Base-by-base conservation (phyloP, 2,888 invertebrate species). In the Epinotia ramella region DNA sequence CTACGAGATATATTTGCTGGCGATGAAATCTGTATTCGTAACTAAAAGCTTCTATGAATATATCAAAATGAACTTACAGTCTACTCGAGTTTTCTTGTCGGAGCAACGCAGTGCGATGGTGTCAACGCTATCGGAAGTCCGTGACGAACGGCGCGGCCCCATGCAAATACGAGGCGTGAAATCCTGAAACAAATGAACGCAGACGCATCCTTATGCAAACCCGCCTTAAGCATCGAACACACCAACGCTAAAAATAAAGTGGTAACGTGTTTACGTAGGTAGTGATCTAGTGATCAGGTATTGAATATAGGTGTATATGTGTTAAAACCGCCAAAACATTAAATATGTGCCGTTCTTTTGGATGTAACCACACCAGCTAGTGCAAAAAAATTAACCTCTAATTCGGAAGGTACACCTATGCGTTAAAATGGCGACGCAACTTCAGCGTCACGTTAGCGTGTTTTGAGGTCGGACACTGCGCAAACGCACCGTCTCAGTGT, bases 171-270 rank as follows among this genome's bases (percentile, higher is more conserved):
- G 16, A 46, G n/a, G 20, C 33, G 53, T 24, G 69, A 16, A 46
- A 24, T 12, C 28, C 56, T 56, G 67, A 59, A 69, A 60, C 69
- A 69, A 60, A 69, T 60, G 69, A 69, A 46, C 69, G 57, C 33
- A 28, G 53, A n/a, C 46, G 66, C 66, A 53, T 66, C 66, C 53
- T 53, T 53, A 53, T 53, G 53, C 53, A 53, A n/a, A 53, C 16
- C 53, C 53, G 2, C 16, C 53, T 53, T 53, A 53, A 53, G 53
- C n/a, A n/a, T 2, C 7, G 53, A n/a, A 6, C 53, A 53, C 53
- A 53, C n/a, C 7, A 5, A 53, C 53, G n/a, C n/a, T 6, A 53
- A 49, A 49, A 49, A 16, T 49, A 16, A 49, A 49, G 16, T 0
- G 6, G 7, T 33, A 33, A 33, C 16, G 6, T 16, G 49, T 16